Conservation (phyloP, 2,888 invertebrate species). For the Agonopterix alstromeriana region DNA sequence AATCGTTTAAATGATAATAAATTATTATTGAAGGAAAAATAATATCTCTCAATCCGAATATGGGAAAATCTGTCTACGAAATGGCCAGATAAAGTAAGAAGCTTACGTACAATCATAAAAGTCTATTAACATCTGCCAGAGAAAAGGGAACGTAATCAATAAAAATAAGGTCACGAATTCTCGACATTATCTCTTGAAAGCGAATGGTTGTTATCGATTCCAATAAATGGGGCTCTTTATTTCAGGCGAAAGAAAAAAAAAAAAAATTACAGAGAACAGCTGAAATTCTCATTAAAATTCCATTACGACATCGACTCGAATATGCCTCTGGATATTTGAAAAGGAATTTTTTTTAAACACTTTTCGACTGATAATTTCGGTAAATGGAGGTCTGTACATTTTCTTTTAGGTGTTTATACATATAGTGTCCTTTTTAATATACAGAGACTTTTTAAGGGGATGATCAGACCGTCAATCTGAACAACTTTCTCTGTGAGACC, state of each 20-base stretch:
- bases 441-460: too few species aligned
- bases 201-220: slow-evolving; percentile 44
- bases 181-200: slow-evolving; percentile 35
- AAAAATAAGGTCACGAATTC: slow-evolving; percentile 38
- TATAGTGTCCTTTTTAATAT: too few species aligned
- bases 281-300: slow-evolving; percentile 67
- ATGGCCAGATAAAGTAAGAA: slow-evolving; percentile 3
- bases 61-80: background rate
- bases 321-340: slow-evolving; percentile 41
- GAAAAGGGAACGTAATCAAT: slow-evolving; percentile 26
- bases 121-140: slow-evolving; percentile 23
- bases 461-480: too few species aligned
- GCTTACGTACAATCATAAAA: slow-evolving; percentile 23
- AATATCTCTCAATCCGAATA: background rate
- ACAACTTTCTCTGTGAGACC: too few species aligned
- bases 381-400: too few species aligned
- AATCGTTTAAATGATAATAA: too few species aligned
- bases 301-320: slow-evolving; percentile 47
- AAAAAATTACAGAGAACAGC: slow-evolving; percentile 46
- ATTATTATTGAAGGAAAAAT: background rate
- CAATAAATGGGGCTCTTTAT: slow-evolving; percentile 50
- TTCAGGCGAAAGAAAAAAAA: slow-evolving; percentile 26
- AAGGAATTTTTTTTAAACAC: slow-evolving; percentile 12
- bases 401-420: too few species aligned
- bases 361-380: too few species aligned